Evolutionary conservation across 2,113 vertebrate genomes (phyloP).

Genomic region (Lepidothrix coronata): DNA sequence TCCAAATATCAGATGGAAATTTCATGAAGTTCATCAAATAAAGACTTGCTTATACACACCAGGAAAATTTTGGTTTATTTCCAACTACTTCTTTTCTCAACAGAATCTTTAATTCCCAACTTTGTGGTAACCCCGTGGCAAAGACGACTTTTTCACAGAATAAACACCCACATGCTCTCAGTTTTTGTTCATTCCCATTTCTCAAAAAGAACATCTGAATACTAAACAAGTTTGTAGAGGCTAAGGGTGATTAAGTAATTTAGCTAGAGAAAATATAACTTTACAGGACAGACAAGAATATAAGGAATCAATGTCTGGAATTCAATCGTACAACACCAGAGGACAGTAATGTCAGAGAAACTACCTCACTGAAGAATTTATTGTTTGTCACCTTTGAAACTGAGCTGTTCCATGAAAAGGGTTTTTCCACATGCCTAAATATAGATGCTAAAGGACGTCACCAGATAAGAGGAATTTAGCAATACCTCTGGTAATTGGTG

Average conservation of each 20-base stretch:
- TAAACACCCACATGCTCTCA: neutral
- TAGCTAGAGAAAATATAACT: neutral
- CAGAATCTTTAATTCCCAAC: neutral
- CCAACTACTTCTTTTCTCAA: neutral
- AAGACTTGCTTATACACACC: fast-evolving
- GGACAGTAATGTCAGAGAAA: neutral
- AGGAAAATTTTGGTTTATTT: neutral
- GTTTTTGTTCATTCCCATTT: neutral
- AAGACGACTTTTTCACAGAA: neutral
- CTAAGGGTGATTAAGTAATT: neutral
- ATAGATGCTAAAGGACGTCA: neutral
- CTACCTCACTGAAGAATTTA: neutral
- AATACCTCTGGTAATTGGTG: neutral
- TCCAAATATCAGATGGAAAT: neutral
- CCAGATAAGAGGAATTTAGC: neutral
- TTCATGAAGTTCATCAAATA: neutral
- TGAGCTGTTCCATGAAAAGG: neutral
- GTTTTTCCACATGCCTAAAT: neutral
- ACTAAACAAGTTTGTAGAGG: neutral
- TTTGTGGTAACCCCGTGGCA: neutral
- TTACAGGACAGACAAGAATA: neutral
- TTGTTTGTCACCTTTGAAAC: neutral
- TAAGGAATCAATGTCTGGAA: neutral
- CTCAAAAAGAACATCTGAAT: neutral
- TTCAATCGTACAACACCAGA: neutral